Conservation (phyloP, 2,888 invertebrate species). For the Leptinotarsa tumamoca region DNA sequence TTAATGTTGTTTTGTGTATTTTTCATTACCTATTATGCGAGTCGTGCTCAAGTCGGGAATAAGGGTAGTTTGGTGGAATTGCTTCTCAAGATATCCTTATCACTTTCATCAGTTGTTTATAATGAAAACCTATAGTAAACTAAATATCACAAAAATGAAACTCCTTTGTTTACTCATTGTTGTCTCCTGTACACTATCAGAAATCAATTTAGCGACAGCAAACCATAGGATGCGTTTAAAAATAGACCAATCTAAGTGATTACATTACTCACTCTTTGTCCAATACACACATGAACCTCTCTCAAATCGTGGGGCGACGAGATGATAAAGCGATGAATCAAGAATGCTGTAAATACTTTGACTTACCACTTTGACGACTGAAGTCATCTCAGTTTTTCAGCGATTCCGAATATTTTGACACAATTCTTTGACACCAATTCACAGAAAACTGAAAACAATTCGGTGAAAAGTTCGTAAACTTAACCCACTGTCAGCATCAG, state of each 20-base stretch:
- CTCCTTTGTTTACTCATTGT: not conserved
- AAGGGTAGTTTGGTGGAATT: too few relatives aligned
- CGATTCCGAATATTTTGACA: not conserved
- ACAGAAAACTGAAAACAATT: slow-evolving; percentile 6
- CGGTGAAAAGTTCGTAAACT: slow-evolving; percentile 1
- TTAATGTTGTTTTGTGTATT: too few relatives aligned
- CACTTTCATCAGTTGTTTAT: not conserved
- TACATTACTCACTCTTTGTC: not conserved
- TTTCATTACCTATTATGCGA: too few relatives aligned
- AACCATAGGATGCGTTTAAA: not conserved
- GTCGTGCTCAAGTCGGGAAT: too few relatives aligned
- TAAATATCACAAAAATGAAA: not conserved
- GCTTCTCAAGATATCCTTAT: not conserved
- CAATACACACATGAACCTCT: not conserved
- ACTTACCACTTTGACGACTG: slow-evolving; percentile 46
- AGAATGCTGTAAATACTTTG: slow-evolving; percentile 1
- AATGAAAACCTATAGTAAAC: not conserved
- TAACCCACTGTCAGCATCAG: slow-evolving; percentile 45
- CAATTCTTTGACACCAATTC: not conserved
- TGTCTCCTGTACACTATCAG: too few relatives aligned
- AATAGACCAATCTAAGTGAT: not conserved
- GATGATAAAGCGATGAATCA: slow-evolving; percentile 2
- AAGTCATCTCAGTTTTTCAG: slow-evolving; percentile 38
- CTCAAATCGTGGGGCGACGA: not conserved
- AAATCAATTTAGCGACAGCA: not conserved